phyloP scores from a whole-genome alignment of 2,797 vertebrate genomes.

The Liparis tanakae region DNA sequence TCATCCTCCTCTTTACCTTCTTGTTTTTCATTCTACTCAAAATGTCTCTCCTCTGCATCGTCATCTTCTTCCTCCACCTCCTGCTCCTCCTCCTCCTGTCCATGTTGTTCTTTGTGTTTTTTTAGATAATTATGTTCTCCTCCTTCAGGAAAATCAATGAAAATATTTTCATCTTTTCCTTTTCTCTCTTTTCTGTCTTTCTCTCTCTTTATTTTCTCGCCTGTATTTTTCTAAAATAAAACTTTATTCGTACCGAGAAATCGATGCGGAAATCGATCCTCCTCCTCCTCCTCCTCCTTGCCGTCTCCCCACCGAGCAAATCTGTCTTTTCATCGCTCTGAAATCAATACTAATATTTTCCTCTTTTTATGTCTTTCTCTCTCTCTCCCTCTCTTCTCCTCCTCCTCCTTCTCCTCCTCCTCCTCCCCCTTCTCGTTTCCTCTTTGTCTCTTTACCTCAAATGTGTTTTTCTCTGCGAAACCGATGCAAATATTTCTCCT shows the following conservation, averaged over 20 bases:
- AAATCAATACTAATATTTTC: constrained; percentile 69
- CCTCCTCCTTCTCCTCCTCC: neutral
- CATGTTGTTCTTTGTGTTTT: constrained; percentile 29
- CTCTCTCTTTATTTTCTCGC: neutral
- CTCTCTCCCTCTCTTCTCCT: constrained; percentile 10
- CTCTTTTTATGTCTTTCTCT: constrained; percentile 23
- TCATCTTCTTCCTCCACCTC: too few species aligned
- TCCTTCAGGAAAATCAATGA: constrained; percentile 50
- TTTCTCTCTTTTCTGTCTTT: neutral
- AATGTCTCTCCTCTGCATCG: too few species aligned
- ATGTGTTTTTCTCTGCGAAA: constrained; percentile 39
- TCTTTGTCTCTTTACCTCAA: constrained; percentile 32
- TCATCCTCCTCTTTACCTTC: neutral
- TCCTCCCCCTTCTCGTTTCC: neutral
- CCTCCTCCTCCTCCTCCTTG: neutral
- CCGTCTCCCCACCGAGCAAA: constrained; percentile 29
- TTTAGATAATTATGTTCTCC: constrained; percentile 6
- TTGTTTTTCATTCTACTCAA: neutral
- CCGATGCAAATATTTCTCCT: constrained; percentile 55
- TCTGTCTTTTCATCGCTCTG: constrained; percentile 30
- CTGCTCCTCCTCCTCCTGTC: neutral
- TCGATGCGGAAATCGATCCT: constrained; percentile 55
- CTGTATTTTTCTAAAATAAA: constrained; percentile 51
- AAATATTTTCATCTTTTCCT: constrained; percentile 56
- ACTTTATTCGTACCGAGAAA: constrained; percentile 48